Base-by-base conservation (phyloP, 23 tunicate species). In the Oikopleura vanhoeffeni region DNA sequence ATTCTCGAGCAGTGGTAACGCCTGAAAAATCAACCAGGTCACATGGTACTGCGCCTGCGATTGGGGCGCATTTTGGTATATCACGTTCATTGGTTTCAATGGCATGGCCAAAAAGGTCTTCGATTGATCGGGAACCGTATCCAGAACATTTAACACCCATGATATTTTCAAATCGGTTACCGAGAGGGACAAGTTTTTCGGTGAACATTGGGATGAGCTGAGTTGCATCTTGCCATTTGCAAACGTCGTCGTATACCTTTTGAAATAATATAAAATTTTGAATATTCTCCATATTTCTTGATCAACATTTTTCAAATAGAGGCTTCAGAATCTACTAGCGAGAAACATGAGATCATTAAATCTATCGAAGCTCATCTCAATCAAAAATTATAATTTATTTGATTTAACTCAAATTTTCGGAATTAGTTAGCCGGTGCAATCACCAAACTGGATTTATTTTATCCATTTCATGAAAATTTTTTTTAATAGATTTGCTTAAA, bases 151-250 rank as follows among this genome's bases (percentile, higher is more conserved):
- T 49, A 8, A 49, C 35, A 38, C 38, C 79, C 4, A 24, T 18
- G 4, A 18, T 32, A 3, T 71, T 28, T 32, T 71, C 79, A 30
- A 71, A 71, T 30, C 32, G 79, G 79, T 24, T 32, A 71, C 79
- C 79, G 34, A 71, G 79, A 2, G 79, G 79, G 34, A 71, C 79
- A 38, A 71, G 79, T 32, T 71, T 71, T 71, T 71, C 35, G 79
- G 79, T 71, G 38, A 71, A 71, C 79, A 71, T 71, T 2, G 79
- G 79, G 32, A 71, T 71, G 38, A 71, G 79, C 79, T 71, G 79
- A 33, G 27, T 71, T 33, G 79, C 79, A 38, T 71, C 79, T 71
- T 71, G 79, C 79, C 79, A 71, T 38, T 32, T 28, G 79, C 79
- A 71, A 38, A 71, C 79, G 79, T 71, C 79, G 38, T 32, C 32